Evolutionary conservation across 1,140 invertebrate species (phyloP).

Genomic region (Drosophila suzukii): DNA sequence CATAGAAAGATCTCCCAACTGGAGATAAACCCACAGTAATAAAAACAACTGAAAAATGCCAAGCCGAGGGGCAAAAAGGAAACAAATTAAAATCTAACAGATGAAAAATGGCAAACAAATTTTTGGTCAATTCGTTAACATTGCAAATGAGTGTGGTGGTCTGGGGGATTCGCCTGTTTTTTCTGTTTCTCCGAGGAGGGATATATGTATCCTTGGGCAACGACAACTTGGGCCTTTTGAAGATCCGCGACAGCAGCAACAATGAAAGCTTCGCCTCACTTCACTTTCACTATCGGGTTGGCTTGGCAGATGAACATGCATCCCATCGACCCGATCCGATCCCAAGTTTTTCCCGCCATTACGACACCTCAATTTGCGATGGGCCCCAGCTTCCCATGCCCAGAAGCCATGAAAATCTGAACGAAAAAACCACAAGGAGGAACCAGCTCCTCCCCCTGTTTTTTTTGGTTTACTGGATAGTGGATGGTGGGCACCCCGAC

Average conservation of each 20-base stretch:
- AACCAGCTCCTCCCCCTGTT: slow-evolving; percentile 37
- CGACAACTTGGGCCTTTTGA: slow-evolving; percentile 36
- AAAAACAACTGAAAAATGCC: slow-evolving; percentile 30
- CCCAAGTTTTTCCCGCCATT: slow-evolving; percentile 59
- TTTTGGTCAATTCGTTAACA: slow-evolving; percentile 64
- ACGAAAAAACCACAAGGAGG: slow-evolving; percentile 33
- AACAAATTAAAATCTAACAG: slow-evolving; percentile 44
- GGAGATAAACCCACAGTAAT: slow-evolving; percentile 24
- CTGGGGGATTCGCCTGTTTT: slow-evolving; percentile 12
- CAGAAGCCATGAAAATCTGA: slow-evolving; percentile 70
- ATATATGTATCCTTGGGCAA: slow-evolving; percentile 40
- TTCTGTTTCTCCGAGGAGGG: slow-evolving; percentile 26
- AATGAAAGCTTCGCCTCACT: slow-evolving; percentile 53
- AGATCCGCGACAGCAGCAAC: slow-evolving; percentile 42
- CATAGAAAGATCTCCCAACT: slow-evolving; percentile 20
- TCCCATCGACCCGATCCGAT: slow-evolving; percentile 30
- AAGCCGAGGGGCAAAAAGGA: slow-evolving; percentile 23
- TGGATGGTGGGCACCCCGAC: slow-evolving; percentile 22
- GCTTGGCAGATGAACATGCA: slow-evolving; percentile 54
- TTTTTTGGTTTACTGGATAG: background rate
- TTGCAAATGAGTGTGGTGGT: slow-evolving; percentile 68
- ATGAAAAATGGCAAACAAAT: slow-evolving; percentile 52
- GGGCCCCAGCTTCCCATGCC: slow-evolving; percentile 45
- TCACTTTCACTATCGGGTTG: slow-evolving; percentile 67
- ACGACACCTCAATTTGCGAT: slow-evolving; percentile 78